These are phyloP conservation scores for Aspiorhynchus laticeps DNA, from an alignment of 2,113 vertebrate genomes.

Conservation along the genomic window DNA sequence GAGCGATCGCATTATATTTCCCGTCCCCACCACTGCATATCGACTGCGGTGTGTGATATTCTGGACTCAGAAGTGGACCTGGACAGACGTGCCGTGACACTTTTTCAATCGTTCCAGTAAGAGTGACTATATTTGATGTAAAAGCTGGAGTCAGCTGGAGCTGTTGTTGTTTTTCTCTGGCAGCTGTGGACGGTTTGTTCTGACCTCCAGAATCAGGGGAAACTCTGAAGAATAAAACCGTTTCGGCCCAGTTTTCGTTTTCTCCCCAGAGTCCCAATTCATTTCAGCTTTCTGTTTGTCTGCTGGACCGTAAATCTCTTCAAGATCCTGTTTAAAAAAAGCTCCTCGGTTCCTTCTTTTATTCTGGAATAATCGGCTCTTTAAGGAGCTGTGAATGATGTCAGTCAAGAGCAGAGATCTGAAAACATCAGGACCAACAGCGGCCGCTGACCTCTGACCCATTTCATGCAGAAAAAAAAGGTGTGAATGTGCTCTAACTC, in stretches of 20 bases:
- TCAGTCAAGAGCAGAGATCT: constrained; percentile 31
- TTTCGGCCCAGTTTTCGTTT: constrained; percentile 46
- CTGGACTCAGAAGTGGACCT: not conserved
- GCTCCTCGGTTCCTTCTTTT: constrained; percentile 74
- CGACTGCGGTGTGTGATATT: constrained; percentile 4
- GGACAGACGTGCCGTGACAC: not conserved
- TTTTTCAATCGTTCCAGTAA: not conserved
- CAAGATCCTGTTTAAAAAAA: constrained; percentile 60
- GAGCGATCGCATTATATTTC: not conserved
- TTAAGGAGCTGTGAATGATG: constrained; percentile 66
- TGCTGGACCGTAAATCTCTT: constrained; percentile 66
- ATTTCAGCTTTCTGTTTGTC: constrained; percentile 64
- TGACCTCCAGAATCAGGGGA: constrained; percentile 68
- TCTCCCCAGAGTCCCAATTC: constrained; percentile 65
- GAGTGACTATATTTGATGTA: not conserved
- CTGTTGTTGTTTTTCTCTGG: not conserved
- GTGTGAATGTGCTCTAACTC: not conserved
- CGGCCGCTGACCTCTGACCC: constrained; percentile 57
- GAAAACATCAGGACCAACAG: constrained; percentile 52
- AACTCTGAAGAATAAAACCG: constrained; percentile 71
- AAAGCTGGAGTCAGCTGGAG: not conserved
- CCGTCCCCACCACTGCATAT: not conserved
- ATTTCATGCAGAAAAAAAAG: constrained; percentile 61
- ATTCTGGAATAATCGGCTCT: constrained; percentile 65
- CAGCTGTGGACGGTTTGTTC: constrained; percentile 21